Evolutionary conservation across 2,113 vertebrate species (phyloP).

Genomic region (Miniopterus natalensis): DNA sequence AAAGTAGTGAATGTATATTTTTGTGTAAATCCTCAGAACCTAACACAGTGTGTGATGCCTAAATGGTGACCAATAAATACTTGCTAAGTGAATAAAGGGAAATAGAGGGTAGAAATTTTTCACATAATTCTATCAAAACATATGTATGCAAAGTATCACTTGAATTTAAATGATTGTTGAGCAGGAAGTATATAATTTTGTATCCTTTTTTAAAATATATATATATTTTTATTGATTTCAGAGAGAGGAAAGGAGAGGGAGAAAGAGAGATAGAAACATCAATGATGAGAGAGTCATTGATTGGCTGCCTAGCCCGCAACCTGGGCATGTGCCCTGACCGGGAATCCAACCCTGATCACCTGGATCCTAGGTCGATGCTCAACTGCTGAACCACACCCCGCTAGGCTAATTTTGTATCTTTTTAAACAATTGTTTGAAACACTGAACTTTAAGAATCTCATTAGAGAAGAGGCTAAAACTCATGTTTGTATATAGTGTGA

Average conservation of each 20-base stretch:
- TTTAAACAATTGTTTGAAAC: conserved; percentile 44
- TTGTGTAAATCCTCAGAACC: neutral
- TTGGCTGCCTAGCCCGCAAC: too few relatives aligned
- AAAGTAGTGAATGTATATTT: neutral
- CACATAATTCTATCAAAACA: neutral
- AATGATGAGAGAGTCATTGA: too few relatives aligned
- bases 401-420: neutral
- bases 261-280: too few relatives aligned
- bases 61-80: neutral
- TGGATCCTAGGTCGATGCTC: too few relatives aligned
- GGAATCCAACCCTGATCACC: too few relatives aligned
- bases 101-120: neutral
- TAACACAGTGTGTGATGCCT: neutral
- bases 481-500: neutral
- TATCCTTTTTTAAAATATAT: neutral
- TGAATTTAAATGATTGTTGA: conserved; percentile 24
- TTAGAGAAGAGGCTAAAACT: neutral
- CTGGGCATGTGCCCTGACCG: too few relatives aligned
- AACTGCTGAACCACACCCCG: too few relatives aligned
- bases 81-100: conserved; percentile 1
- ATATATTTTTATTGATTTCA: too few relatives aligned
- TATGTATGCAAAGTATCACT: neutral
- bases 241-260: too few relatives aligned
- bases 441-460: neutral
- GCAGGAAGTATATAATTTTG: neutral